Evolutionary conservation across 2,888 invertebrate genomes (phyloP).

Genomic region (Adelphocoris suturalis): DNA sequence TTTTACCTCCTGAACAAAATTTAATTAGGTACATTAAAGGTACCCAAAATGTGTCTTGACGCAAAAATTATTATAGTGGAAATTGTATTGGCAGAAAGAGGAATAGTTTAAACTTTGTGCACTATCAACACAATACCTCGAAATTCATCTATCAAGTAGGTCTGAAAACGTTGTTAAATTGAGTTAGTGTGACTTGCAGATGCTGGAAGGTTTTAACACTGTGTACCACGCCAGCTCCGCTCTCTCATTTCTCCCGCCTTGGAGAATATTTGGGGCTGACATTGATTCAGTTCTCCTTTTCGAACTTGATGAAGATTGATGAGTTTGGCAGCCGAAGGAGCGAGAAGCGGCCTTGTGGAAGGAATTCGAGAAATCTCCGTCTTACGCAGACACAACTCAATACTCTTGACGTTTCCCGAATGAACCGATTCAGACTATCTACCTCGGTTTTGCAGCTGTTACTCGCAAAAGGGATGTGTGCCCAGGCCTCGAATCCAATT

Average conservation of each 20-base stretch:
- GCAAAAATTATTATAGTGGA: no score
- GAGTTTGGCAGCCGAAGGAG: conserved; percentile 9
- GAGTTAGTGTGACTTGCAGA: no score
- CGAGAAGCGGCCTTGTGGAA: background rate
- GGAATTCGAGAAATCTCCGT: conserved; percentile 1
- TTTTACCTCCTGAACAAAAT: no score
- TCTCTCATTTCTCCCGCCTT: background rate
- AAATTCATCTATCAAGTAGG: no score
- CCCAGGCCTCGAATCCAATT: background rate
- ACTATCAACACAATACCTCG: no score
- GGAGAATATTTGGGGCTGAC: background rate
- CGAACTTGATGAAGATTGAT: conserved; percentile 22
- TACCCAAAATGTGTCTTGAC: no score
- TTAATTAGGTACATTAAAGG: no score
- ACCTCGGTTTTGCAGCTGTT: background rate
- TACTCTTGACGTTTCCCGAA: background rate
- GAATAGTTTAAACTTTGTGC: no score
- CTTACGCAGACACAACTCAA: conserved; percentile 9
- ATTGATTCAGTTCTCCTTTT: conserved; percentile 27
- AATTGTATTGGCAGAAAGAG: no score
- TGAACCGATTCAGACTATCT: background rate
- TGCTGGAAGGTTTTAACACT: no score
- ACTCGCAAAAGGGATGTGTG: background rate
- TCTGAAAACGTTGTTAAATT: no score
- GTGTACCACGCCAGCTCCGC: no score